Percentiles rank a stretch among this genome's conserved stretches.
These are phyloP conservation scores for Junonia oenone DNA, from an alignment of 2,888 invertebrate genomes.

Conservation along the genomic window DNA sequence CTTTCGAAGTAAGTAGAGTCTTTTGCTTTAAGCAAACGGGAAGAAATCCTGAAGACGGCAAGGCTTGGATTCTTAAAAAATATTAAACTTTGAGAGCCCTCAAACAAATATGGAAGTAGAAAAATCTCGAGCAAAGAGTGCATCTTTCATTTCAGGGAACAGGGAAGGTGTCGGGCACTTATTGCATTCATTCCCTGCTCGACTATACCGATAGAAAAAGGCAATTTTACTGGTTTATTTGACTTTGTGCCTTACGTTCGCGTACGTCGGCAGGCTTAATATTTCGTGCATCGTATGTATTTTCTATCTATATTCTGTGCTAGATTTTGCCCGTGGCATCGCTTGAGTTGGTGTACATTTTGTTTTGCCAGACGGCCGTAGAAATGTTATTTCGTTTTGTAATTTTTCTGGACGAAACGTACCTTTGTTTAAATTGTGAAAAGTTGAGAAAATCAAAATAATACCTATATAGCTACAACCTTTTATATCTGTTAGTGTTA, in stretches of 20 bases:
- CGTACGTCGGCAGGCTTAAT: background rate
- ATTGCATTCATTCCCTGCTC: slow-evolving; percentile 3
- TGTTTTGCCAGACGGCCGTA: no score
- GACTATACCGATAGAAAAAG: background rate
- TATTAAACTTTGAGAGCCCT: slow-evolving; percentile 18
- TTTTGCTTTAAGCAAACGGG: slow-evolving; percentile 7
- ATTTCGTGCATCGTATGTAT: background rate
- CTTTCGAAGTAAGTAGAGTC: background rate
- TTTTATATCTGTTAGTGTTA: no score
- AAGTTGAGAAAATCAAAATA: no score
- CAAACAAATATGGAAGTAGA: slow-evolving; percentile 23
- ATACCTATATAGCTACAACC: no score
- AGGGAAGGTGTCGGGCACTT: slow-evolving; percentile 6
- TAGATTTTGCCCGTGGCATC: background rate
- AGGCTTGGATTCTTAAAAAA: slow-evolving; percentile 16
- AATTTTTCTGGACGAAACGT: no score
- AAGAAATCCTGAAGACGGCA: slow-evolving; percentile 9
- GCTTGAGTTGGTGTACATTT: no score
- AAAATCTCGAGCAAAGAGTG: slow-evolving; percentile 13
- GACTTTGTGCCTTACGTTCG: background rate
- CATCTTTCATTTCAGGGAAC: slow-evolving; percentile 17
- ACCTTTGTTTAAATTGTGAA: no score
- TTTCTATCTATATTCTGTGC: background rate
- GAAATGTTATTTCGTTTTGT: no score
- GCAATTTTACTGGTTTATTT: background rate